Conservation (phyloP, 2,797 vertebrate genomes). For the Pitangus sulphuratus region DNA sequence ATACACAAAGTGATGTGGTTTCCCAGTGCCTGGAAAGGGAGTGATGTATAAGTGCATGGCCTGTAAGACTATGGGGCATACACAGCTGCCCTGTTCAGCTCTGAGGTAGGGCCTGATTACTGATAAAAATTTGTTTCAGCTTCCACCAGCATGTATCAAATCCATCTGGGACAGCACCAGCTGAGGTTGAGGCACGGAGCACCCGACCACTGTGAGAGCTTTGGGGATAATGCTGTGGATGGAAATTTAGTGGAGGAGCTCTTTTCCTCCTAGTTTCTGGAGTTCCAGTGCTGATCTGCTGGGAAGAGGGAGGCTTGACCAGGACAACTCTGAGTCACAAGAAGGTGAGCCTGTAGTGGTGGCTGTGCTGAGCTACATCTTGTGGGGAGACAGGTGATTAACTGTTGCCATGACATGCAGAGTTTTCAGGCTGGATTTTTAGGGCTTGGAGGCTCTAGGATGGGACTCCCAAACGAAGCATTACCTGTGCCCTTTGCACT, state of each 20-base stretch:
- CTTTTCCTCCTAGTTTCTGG: neutral
- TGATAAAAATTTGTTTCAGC: neutral
- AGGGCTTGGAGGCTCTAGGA: neutral
- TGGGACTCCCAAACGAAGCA: neutral
- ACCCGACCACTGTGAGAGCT: neutral
- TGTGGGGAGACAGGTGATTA: neutral
- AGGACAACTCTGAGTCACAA: neutral
- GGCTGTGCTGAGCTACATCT: neutral
- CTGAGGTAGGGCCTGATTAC: accelerated
- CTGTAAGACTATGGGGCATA: too few relatives aligned
- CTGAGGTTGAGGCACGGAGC: neutral
- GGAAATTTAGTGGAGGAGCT: accelerated
- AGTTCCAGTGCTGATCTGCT: neutral
- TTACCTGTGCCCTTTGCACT: neutral
- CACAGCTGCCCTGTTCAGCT: neutral
- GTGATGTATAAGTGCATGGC: accelerated
- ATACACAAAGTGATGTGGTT: neutral
- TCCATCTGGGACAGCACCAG: neutral
- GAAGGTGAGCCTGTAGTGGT: neutral
- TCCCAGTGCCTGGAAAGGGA: neutral
- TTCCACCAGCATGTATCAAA: neutral
- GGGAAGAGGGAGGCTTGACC: neutral
- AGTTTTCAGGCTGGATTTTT: neutral
- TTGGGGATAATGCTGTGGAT: neutral
- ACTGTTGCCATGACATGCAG: neutral